Conservation (phyloP, 1,140 invertebrate species). For the Heterodera carotae region DNA sequence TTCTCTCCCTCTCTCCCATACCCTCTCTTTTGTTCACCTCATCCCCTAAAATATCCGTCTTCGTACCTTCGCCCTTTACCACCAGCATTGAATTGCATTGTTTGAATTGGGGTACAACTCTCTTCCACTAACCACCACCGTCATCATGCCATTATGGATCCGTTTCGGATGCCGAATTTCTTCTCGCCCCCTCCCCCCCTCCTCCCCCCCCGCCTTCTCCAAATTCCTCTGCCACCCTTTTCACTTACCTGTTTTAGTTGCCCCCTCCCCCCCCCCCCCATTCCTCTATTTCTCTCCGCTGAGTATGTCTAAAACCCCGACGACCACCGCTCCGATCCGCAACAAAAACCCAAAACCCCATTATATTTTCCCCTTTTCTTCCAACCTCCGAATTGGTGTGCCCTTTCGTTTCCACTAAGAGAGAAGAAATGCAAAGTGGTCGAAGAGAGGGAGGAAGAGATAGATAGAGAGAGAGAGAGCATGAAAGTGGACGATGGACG, state of each 20-base stretch:
- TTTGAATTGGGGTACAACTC: constrained; percentile 3
- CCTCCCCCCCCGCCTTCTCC: not conserved
- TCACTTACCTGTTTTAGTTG: not conserved
- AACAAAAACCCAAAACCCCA: not conserved
- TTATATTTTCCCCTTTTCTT: not conserved
- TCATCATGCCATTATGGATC: not conserved
- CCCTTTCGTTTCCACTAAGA: not conserved
- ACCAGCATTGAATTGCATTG: too few species aligned
- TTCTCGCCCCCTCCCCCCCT: not conserved
- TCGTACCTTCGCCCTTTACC: too few species aligned
- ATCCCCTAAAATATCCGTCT: not conserved
- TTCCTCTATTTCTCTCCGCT: not conserved
- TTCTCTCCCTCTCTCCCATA: not conserved
- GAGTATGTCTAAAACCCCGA: not conserved
- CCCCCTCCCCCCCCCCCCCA: not conserved
- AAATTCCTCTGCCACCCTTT: not conserved
- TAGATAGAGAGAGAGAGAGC: not conserved
- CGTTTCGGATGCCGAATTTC: constrained; percentile 1
- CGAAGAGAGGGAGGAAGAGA: too few species aligned
- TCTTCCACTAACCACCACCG: not conserved
- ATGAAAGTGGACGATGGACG: not conserved
- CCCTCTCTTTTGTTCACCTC: too few species aligned
- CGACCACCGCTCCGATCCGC: not conserved
- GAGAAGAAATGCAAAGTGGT: not conserved
- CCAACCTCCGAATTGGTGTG: not conserved